Evolutionary conservation across 30 jellyfish, hydroid and myxozoan species (phyloP), one percentile per base, ranked within the genome.

Genomic region (Sanderia malayensis): DNA sequence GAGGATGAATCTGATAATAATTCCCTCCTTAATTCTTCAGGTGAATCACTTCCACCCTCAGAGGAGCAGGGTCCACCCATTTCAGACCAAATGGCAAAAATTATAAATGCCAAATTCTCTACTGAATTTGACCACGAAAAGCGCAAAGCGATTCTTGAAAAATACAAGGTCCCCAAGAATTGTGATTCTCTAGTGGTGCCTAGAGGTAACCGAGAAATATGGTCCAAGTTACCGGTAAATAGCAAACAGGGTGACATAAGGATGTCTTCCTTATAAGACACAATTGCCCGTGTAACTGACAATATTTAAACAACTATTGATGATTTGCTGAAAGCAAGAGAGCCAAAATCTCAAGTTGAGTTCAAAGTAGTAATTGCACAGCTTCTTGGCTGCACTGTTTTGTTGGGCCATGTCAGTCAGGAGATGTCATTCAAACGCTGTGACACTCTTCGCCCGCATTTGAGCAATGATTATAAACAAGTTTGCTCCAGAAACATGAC

Each of bases 1-100:
- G 69, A 57, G 26, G 69, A 57, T 31, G 69, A 57, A 57, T 18
- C 26, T 57, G 27, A 57, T 24, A 65, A 65, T 31, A 61, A 65
- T 31, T 65, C 77, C 31, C 57, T 65, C 41, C 77, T 65, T 31
- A 37, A 65, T 18, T 60, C 23, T 27, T 31, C 41, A 34, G 41
- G 41, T 65, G 77, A 65, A 31, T 28, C 13, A 1, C 41, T 65
- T 9, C 41, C 41, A 44, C 77, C 61, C 1, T 65, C 61, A 0
- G 77, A 65, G 77, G 61, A 65, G 3, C 61, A 65, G 18, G 61
- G 61, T 18, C 77, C 77, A 37, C 77, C 77, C 77, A 63, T 31
- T n/a, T 63, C 76, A 30, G 76, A 63, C 9, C 58, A 32, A 63
- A 4, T 63, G 59, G 76, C 76, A 26, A 63, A 63, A 29, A 29